Percentiles rank a stretch among this genome's conserved stretches.
phyloP scores from a whole-genome alignment of 2,888 invertebrate species.

The Epinotia nisella region DNA sequence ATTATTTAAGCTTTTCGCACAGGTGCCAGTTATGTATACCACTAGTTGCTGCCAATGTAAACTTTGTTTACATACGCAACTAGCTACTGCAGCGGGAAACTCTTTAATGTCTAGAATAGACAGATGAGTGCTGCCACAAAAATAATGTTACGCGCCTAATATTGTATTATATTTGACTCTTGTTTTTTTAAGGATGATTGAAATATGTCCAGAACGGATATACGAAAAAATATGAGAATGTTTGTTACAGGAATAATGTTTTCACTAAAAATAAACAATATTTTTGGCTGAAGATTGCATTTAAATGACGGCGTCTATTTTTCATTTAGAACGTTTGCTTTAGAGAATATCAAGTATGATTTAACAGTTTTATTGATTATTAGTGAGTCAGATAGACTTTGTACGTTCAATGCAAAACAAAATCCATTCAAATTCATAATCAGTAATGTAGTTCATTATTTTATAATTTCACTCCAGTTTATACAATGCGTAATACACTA shows the following conservation, averaged over 20 bases:
- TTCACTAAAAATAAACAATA: slow-evolving; percentile 29
- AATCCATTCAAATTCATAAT: too few relatives aligned
- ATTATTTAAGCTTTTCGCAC: slow-evolving; percentile 29
- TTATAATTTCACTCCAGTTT: too few relatives aligned
- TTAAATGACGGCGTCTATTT: slow-evolving; percentile 22
- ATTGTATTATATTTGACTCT: slow-evolving; percentile 27
- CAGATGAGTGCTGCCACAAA: slow-evolving; percentile 47
- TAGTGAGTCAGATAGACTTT: not conserved
- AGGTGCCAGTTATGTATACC: slow-evolving; percentile 52
- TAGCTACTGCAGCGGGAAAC: slow-evolving; percentile 46
- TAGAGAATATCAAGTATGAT: not conserved
- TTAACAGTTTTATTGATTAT: not conserved
- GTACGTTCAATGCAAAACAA: too few relatives aligned
- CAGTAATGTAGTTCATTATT: too few relatives aligned
- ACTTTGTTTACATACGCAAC: slow-evolving; percentile 45
- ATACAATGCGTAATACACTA: too few relatives aligned
- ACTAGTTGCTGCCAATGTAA: slow-evolving; percentile 55
- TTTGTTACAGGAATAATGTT: slow-evolving; percentile 34
- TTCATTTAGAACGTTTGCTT: slow-evolving; percentile 11
- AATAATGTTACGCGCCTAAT: slow-evolving; percentile 37
- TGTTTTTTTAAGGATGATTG: slow-evolving; percentile 38
- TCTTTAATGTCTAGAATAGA: slow-evolving; percentile 53
- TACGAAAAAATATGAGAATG: slow-evolving; percentile 33
- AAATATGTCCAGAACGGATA: slow-evolving; percentile 39
- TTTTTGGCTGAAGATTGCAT: slow-evolving; percentile 37